phyloP scores from a whole-genome alignment of 2,797 vertebrate species.

The Cheirogaleus major region DNA sequence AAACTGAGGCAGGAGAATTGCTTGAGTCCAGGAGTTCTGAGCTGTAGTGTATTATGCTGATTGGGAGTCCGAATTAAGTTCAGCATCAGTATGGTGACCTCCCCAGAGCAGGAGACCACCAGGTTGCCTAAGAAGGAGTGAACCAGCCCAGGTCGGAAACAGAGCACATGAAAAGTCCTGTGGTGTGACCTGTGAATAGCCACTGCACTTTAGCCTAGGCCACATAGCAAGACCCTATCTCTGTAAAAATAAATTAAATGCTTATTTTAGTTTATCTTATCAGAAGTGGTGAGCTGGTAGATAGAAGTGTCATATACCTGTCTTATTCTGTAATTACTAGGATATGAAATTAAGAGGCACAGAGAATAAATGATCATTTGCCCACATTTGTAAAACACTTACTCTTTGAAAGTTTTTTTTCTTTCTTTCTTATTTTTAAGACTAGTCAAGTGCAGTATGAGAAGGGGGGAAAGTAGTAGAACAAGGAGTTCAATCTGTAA shows the following conservation, averaged over 20 bases:
- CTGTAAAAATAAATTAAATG: neutral
- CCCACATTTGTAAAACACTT: neutral
- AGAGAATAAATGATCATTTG: neutral
- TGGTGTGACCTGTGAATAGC: neutral
- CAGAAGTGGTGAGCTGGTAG: neutral
- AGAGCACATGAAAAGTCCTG: neutral
- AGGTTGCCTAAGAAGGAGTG: neutral
- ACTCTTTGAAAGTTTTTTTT: conserved; percentile 5
- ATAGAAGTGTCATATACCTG: neutral
- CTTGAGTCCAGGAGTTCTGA: neutral
- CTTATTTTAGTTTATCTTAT: neutral
- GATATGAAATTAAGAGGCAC: neutral
- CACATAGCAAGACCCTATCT: neutral
- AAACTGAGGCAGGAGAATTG: neutral
- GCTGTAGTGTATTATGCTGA: neutral
- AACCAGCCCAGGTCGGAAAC: neutral
- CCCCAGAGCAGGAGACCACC: neutral
- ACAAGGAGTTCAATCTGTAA: too few relatives aligned
- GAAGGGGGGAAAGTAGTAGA: too few relatives aligned
- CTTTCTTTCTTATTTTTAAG: too few relatives aligned
- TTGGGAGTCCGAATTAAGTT: neutral
- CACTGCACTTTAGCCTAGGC: neutral
- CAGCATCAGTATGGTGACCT: neutral
- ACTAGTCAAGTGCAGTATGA: too few relatives aligned
- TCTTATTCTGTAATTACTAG: neutral